Evolutionary conservation across 2,113 vertebrate genomes (phyloP), one percentile per base, ranked within the genome.

Genomic region (Sigmodon hispidus): DNA sequence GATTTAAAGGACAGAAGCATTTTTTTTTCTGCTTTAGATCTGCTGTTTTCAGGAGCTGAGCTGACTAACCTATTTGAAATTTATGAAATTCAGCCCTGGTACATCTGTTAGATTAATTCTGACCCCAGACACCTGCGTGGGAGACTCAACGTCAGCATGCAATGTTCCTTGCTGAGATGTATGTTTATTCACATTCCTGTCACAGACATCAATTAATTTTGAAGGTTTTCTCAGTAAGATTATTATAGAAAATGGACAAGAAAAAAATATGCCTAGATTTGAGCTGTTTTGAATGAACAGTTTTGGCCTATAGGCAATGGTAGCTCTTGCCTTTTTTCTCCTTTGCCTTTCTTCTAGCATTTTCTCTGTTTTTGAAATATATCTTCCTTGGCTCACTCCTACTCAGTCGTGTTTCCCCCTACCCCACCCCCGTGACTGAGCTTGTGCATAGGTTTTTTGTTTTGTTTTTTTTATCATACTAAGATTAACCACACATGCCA

Each of bases 1-100:
- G 48, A 69, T 79, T 94, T 91, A 69, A 90, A 65, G 89, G 80
- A 61, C 76, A 89, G 61, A 87, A 92, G 55, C 80, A 52, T 43
- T 81, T 55, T 70, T 72, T 70, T n/a, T 10, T 21, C 65, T 55
- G 26, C 76, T n/a, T 94, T 83, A 87, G 87, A 89, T 77, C 6
- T 7, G 12, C 77, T 93, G 93, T 91, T 96, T 96, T 95, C 83
- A 92, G 92, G 85, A 94, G 90, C 90, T 7, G 57, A 89, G 93
- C 79, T 96, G 88, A 92, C 96, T 94, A 95, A 94, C 89, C 65
- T 86, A 86, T 91, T 96, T 97, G 96, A 97, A 97, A 97, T 97
- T 86, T 92, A 79, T 96, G 92, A 90, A 92, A 87, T 75, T 92
- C 96, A 97, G 81, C 67, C 81, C 55, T 79, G 83, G 94, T 97